Base-by-base conservation (phyloP, 1,140 invertebrate genomes). In the Sycophaga agraensis region DNA sequence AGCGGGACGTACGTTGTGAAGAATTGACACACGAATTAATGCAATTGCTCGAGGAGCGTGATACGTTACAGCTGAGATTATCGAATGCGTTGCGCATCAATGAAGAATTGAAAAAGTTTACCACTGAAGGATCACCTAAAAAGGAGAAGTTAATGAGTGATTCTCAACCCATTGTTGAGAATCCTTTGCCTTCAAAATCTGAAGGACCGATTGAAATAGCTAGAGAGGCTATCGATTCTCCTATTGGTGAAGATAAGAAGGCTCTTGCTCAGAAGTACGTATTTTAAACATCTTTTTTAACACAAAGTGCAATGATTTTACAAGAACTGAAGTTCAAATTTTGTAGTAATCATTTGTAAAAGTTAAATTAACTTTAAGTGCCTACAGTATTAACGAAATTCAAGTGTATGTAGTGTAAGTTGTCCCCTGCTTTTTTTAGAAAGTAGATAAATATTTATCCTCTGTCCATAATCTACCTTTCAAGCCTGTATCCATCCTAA, bases 21-120 rank as follows among this genome's bases (percentile, higher is more conserved):
- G 92, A 96, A 77, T 82, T 96, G 42, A 94, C 92, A 0, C 82
- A 90, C 64, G 92, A 95, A 76, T 78, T 95, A 28, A 91, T 90
- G 70, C 88, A 90, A 73, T 75, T 95, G 17, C 76, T 94, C 21
- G 91, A 93, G 74, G 92, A 95, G 74, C 84, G 92, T 55, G 91
- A 94, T 73, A 91, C 89, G 0, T 75, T 94, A 37, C 91, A 94
- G 68, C 73, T 94, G 17, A 85, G 90, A 62, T 73, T 95, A 1
- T 93, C 91, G 0, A 91, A 91, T 72, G 87, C 90, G 1, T 81
- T 93, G 26, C 81, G 90, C 37, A 83, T 88, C 26, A 87, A 88
- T 69, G 90, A 93, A 67, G 80, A 82, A 16, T 58, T 84, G 22
- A 70, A 63, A 50, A 70, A 64, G 11, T 51, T n/a, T 12, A 34